Conservation (phyloP, 2,888 invertebrate genomes). For the Synanthedon tipuliformis region DNA sequence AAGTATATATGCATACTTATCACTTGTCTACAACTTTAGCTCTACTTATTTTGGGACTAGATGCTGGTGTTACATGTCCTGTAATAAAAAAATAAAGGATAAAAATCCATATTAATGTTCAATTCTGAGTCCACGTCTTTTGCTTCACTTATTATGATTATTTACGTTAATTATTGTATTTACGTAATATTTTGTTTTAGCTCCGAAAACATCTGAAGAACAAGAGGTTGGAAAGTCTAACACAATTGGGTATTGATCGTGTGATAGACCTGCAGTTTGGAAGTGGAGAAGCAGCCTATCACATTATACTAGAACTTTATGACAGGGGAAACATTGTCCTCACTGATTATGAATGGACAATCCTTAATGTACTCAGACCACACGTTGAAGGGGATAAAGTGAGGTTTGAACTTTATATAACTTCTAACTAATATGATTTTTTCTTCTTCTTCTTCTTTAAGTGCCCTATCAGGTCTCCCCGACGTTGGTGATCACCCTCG, state of each 20-base stretch:
- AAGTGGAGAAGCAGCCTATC: slow-evolving; percentile 91
- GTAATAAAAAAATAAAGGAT: no score
- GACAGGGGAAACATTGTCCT: slow-evolving; percentile 96
- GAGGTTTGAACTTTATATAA: slow-evolving; percentile 60
- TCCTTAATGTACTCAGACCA: slow-evolving; percentile 92
- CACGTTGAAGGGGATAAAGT: slow-evolving; percentile 92
- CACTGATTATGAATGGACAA: slow-evolving; percentile 90
- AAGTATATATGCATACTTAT: no score
- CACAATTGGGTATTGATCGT: slow-evolving; percentile 92
- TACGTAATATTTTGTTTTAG: slow-evolving; percentile 55
- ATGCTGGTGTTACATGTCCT: no score
- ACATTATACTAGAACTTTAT: slow-evolving; percentile 94
- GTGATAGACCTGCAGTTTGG: slow-evolving; percentile 97
- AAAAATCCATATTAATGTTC: no score
- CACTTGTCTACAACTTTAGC: no score
- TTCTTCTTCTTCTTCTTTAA: no score
- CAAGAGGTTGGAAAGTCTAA: slow-evolving; percentile 87
- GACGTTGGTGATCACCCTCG: no score
- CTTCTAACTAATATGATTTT: no score
- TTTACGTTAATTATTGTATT: not conserved
- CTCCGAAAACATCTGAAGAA: slow-evolving; percentile 96
- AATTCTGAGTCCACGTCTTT: no score
- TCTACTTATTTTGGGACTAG: no score
- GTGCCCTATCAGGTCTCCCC: no score
- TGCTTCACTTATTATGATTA: not conserved